These are phyloP conservation scores for Chrysolina haemoptera DNA, from an alignment of 2,888 invertebrate species.

Conservation along the genomic window DNA sequence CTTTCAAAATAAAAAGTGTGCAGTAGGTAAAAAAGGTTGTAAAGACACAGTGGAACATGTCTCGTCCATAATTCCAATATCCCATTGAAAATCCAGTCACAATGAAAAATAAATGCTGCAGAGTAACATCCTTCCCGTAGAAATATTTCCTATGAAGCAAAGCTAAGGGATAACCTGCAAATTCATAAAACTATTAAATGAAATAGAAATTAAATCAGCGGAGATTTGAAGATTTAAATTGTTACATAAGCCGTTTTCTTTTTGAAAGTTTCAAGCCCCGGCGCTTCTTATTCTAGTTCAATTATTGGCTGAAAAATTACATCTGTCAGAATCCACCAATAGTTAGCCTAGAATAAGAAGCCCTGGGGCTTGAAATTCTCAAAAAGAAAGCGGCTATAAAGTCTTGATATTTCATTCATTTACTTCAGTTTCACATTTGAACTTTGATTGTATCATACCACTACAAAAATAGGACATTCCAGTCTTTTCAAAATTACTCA, in stretches of 20 bases:
- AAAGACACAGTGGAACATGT: slow-evolving; percentile 82
- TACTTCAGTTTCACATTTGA: not conserved
- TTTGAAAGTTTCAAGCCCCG: too few species aligned
- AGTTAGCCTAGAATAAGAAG: too few species aligned
- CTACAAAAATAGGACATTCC: not conserved
- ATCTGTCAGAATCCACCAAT: too few species aligned
- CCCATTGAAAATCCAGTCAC: slow-evolving; percentile 82
- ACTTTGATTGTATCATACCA: slow-evolving; percentile 10
- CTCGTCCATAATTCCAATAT: slow-evolving; percentile 87
- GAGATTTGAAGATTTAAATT: not conserved
- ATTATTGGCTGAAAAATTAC: too few species aligned
- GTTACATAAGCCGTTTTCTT: too few species aligned
- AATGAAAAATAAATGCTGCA: slow-evolving; percentile 84
- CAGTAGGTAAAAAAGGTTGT: slow-evolving; percentile 82
- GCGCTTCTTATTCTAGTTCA: too few species aligned
- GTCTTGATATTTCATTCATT: not conserved
- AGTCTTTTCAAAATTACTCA: slow-evolving; percentile 53
- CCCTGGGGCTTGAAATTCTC: too few species aligned
- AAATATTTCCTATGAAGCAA: slow-evolving; percentile 76
- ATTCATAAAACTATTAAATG: slow-evolving; percentile 21
- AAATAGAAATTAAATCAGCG: too few species aligned
- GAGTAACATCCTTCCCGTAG: slow-evolving; percentile 71
- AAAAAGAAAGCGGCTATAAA: too few species aligned
- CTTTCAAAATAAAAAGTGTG: slow-evolving; percentile 77
- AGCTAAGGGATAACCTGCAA: slow-evolving; percentile 83